Base-by-base conservation (phyloP, 2,888 invertebrate genomes). In the Vanessa cardui region DNA sequence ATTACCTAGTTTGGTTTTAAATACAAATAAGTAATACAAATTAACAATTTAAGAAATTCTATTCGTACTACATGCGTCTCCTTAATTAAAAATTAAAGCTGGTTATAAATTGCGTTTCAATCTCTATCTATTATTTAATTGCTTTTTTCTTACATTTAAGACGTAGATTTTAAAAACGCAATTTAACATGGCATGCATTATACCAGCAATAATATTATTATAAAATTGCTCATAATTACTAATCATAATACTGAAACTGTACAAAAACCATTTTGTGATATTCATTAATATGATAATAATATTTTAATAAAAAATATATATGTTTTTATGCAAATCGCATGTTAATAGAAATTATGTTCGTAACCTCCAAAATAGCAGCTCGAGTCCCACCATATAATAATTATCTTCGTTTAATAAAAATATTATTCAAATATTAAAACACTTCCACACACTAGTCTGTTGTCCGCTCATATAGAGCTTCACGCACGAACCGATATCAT, bases 1-100 rank as follows among this genome's bases (percentile, higher is more conserved):
- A 62, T 66, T 87, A 87, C 84, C 83, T 85, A 87, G 83, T 88
- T 87, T 88, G 86, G 86, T 88, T 87, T 85, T 83, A 85, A 85
- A 83, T 83, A 85, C 72, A 71, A 62, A 64, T 66, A 69, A 59
- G 54, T 67, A 65, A 63, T 72, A 71, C 44, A 66, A 72, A 65
- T 46, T 62, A 70, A 64, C 59, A 54, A 31, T 65, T 54, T 31
- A 56, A 56, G 39, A 56, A 56, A 56, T 39, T n/a, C 39, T 56
- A 54, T 54, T 56, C 33, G 18, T 56, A 12, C 33, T 39, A 39
- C 56, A 18, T 56, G 31, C 52, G 15, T 52, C 15, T 26, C 9
- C 18, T 18, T 56, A 56, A 56, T 56, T 39, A 39, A 56, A 18
- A 56, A 56, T 56, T 56, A 56, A 56, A 56, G 56, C 56, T 56